Evolutionary conservation across 1,140 invertebrate genomes (phyloP).

Genomic region (Homarus americanus): DNA sequence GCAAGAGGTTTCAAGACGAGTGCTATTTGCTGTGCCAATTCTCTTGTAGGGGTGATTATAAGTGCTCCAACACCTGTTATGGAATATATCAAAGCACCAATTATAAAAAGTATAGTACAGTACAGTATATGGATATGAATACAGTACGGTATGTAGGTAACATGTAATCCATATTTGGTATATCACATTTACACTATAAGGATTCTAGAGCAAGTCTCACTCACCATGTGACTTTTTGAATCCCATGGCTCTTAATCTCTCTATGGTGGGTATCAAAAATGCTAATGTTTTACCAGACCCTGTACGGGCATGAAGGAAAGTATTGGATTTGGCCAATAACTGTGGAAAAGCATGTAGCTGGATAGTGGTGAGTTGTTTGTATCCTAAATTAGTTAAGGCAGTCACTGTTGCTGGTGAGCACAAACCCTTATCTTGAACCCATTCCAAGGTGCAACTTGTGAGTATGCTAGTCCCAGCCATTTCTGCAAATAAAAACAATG

Average conservation of each 20-base stretch:
- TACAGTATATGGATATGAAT: too few species aligned
- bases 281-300: conserved; percentile 46
- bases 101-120: not conserved
- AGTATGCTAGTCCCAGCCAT: conserved; percentile 38
- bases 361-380: conserved; percentile 24
- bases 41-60: conserved; percentile 56
- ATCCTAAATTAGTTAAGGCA: conserved; percentile 1
- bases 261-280: conserved; percentile 28
- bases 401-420: conserved; percentile 12
- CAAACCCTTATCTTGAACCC: conserved; percentile 41
- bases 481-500: not conserved
- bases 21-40: conserved; percentile 45
- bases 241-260: conserved; percentile 44
- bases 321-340: conserved; percentile 7
- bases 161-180: not conserved
- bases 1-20: conserved; percentile 41
- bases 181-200: not conserved
- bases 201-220: not conserved
- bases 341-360: conserved; percentile 27
- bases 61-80: conserved; percentile 59
- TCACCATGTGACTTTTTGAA: conserved; percentile 51
- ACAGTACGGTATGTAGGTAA: too few species aligned
- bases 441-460: conserved; percentile 33
- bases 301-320: conserved; percentile 46
- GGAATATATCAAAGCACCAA: not conserved